phyloP scores from a whole-genome alignment of 92 coral and sea anemone genomes.

The Siderastrea radians region DNA sequence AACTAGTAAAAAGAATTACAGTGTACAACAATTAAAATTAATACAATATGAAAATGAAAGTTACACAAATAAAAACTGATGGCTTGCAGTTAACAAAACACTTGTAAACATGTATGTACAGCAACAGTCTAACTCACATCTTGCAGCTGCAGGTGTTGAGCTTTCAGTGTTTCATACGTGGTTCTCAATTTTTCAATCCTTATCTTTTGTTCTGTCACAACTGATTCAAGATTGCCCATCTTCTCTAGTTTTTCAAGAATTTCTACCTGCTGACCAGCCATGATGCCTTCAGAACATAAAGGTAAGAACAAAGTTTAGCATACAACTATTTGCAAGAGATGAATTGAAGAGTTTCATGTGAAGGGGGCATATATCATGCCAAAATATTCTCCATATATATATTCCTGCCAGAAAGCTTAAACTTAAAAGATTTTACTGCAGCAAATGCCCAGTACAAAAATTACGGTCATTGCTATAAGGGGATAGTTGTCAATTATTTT shows the following conservation, averaged over 20 bases:
- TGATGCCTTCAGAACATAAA: constrained; percentile 12
- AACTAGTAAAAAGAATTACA: constrained; percentile 46
- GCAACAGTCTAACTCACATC: constrained; percentile 76
- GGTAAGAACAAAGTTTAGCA: too few species aligned
- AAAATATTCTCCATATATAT: too few species aligned
- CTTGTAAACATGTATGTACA: background rate
- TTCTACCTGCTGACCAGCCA: constrained; percentile 79
- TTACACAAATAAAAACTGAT: background rate
- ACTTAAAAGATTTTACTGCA: too few species aligned
- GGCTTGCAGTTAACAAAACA: background rate
- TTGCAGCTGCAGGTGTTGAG: constrained; percentile 95
- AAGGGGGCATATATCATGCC: too few species aligned
- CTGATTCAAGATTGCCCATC: constrained; percentile 96
- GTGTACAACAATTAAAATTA: background rate
- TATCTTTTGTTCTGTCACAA: constrained; percentile 97
- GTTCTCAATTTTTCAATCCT: constrained; percentile 96
- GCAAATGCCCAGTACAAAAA: too few species aligned
- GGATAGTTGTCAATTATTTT: too few species aligned
- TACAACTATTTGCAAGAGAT: too few species aligned
- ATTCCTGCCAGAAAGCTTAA: too few species aligned
- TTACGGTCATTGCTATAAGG: too few species aligned
- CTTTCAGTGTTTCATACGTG: constrained; percentile 94
- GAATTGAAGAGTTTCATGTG: too few species aligned
- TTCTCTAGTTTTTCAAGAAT: constrained; percentile 93
- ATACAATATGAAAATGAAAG: background rate